Percentiles rank a stretch among this genome's conserved stretches.
Evolutionary conservation across 2,797 vertebrate species (phyloP).

Genomic region (Melanotaenia parkinsoni): DNA sequence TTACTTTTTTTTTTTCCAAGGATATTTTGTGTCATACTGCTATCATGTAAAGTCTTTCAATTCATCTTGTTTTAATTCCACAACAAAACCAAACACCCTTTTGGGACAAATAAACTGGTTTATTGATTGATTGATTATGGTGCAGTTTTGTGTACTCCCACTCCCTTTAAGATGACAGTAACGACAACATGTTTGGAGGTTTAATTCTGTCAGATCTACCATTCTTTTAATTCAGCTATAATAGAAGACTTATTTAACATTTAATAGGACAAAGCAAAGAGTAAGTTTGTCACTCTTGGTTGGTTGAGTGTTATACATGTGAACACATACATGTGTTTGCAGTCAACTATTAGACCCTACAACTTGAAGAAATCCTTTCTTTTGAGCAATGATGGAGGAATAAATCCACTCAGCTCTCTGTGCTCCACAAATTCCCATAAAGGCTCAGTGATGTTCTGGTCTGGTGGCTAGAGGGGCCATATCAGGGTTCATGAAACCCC

Average conservation of each 20-base stretch:
- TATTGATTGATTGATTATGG: slow-evolving; percentile 40
- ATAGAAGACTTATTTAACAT: slow-evolving; percentile 10
- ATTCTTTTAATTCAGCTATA: not conserved
- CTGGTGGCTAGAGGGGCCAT: slow-evolving; percentile 36
- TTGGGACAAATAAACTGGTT: slow-evolving; percentile 39
- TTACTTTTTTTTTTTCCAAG: not conserved
- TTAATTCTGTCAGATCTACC: not conserved
- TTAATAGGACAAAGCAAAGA: slow-evolving; percentile 20
- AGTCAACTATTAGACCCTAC: slow-evolving; percentile 25
- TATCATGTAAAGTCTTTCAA: not conserved
- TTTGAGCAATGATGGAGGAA: slow-evolving; percentile 33
- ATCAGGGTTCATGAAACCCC: slow-evolving; percentile 31
- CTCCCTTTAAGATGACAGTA: slow-evolving; percentile 16
- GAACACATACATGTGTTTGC: slow-evolving; percentile 28
- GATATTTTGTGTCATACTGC: not conserved
- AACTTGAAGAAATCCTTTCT: slow-evolving; percentile 27
- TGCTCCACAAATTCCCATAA: slow-evolving; percentile 29
- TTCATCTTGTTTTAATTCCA: slow-evolving; percentile 22
- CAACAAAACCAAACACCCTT: slow-evolving; percentile 5
- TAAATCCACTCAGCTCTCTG: slow-evolving; percentile 32
- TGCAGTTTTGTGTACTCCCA: slow-evolving; percentile 20
- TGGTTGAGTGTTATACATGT: slow-evolving; percentile 5
- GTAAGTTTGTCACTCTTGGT: not conserved
- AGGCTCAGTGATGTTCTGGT: slow-evolving; percentile 45
- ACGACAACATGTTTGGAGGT: not conserved